These are phyloP conservation scores for Berghia stephanieae DNA, from an alignment of 1,140 invertebrate species.

Conservation along the genomic window DNA sequence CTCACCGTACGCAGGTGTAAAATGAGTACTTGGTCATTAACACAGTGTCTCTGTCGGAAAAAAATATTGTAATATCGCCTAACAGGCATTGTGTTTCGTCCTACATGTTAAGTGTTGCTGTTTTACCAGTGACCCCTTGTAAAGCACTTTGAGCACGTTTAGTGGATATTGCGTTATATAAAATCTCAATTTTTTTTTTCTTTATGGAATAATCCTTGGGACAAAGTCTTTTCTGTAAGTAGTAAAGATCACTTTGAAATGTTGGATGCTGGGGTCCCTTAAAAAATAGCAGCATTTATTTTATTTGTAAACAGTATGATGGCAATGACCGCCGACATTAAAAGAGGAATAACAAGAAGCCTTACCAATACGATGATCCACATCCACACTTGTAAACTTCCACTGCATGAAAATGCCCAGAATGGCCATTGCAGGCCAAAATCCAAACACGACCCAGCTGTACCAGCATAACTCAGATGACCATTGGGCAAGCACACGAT, in stretches of 20 bases:
- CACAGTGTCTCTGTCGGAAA: too few species aligned
- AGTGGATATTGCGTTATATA: too few species aligned
- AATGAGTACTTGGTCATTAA: too few species aligned
- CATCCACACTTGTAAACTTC: constrained; percentile 76
- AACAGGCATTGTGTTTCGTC: too few species aligned
- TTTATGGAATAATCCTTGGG: too few species aligned
- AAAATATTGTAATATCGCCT: too few species aligned
- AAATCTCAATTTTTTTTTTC: too few species aligned
- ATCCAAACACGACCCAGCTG: constrained; percentile 78
- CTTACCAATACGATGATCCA: constrained; percentile 71
- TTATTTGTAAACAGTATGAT: not conserved
- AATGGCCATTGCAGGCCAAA: constrained; percentile 78
- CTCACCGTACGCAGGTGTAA: too few species aligned
- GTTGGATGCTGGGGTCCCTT: not conserved
- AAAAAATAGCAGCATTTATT: not conserved
- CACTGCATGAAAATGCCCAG: constrained; percentile 77
- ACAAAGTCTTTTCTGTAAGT: too few species aligned
- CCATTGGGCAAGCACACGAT: constrained; percentile 64
- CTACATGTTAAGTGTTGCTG: too few species aligned
- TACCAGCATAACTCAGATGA: constrained; percentile 76
- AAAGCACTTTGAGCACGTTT: too few species aligned
- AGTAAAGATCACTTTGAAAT: not conserved
- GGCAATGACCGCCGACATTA: not conserved
- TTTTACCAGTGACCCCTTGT: too few species aligned
- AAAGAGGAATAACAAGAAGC: not conserved